Base-by-base conservation (phyloP, 2,113 vertebrate species). In the Gallinago media region DNA sequence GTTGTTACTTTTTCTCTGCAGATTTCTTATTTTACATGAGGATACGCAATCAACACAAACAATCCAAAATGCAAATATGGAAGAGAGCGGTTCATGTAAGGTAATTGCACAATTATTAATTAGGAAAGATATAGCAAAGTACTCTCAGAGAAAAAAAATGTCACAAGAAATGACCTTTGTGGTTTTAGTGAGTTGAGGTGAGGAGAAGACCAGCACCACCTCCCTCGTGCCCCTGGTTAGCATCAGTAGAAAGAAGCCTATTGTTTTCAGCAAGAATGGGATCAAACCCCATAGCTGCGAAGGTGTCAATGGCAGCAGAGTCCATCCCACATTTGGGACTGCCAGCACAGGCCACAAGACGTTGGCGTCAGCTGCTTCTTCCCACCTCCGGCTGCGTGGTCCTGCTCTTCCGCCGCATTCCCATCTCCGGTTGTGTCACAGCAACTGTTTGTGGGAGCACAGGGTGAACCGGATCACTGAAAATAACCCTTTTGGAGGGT, bases 311-410 rank as follows among this genome's bases (percentile, higher is more conserved):
- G 87, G 82, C 63, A 82, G 46, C 40, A 58, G 70, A 49, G 66
- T 5, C 5, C 73, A 31, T 55, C 83, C 46, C 34, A 19, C 15
- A 9, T 12, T 61, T 47, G 54, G 56, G 47, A 67, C 32, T 56
- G 36, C 27, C 1, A 2, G 54, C 2, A 3, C 25, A 2, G 3
- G 14, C 12, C 77, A 46, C 50, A 26, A 31, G 36, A 40, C 2
- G 0, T 3, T 52, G 90, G 36, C 32, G 61, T 31, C 94, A 72
- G 56, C 88, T 92, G 31, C 86, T 71, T 55, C 66, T 21, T 49
- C 83, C 88, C 89, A 44, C 94, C 92, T 56, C 89, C 61, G 27
- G 27, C 50, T 84, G 95, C 38, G 65, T 91, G 92, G 83, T 84
- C 55, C 89, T 6, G 29, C 47, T 44, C 76, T 96, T 97, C 95